phyloP scores from a whole-genome alignment of 2,888 invertebrate species.

The Vandiemenella viatica region DNA sequence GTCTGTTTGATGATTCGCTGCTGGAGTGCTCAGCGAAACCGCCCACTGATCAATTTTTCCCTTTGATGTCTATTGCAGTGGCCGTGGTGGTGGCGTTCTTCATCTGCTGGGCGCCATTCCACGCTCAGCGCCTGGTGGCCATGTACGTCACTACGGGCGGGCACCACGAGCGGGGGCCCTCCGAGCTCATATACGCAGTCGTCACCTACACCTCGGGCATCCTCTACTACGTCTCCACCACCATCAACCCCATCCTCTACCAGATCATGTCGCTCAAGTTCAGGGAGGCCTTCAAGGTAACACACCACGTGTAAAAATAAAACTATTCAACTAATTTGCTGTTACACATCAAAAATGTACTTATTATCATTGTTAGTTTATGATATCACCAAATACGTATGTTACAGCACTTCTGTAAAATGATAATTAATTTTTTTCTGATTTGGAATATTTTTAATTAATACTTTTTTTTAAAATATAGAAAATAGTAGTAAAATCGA shows the following conservation, averaged over 20 bases:
- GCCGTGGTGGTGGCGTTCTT: slow-evolving; percentile 77
- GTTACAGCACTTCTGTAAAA: background rate
- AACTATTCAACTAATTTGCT: no score
- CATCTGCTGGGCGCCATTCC: slow-evolving; percentile 86
- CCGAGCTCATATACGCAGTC: slow-evolving; percentile 22
- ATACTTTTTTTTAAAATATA: no score
- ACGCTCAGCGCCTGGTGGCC: slow-evolving; percentile 74
- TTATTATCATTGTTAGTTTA: no score
- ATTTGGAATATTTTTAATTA: no score
- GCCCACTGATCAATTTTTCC: no score
- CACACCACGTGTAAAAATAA: background rate
- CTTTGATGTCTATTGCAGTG: slow-evolving; percentile 53
- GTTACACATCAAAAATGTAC: no score
- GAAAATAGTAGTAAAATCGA: no score
- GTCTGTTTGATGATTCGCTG: no score
- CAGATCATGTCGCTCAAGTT: slow-evolving; percentile 35
- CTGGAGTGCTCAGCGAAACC: no score
- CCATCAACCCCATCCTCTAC: slow-evolving; percentile 36
- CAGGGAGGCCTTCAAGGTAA: slow-evolving; percentile 31
- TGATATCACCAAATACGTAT: no score
- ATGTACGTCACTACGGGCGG: slow-evolving; percentile 46
- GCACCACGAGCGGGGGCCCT: slow-evolving; percentile 19
- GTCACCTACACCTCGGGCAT: slow-evolving; percentile 34
- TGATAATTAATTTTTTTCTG: no score
- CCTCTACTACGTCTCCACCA: slow-evolving; percentile 33